These are phyloP conservation scores for Dione vanillae DNA, from an alignment of 2,888 invertebrate genomes.

Conservation along the genomic window DNA sequence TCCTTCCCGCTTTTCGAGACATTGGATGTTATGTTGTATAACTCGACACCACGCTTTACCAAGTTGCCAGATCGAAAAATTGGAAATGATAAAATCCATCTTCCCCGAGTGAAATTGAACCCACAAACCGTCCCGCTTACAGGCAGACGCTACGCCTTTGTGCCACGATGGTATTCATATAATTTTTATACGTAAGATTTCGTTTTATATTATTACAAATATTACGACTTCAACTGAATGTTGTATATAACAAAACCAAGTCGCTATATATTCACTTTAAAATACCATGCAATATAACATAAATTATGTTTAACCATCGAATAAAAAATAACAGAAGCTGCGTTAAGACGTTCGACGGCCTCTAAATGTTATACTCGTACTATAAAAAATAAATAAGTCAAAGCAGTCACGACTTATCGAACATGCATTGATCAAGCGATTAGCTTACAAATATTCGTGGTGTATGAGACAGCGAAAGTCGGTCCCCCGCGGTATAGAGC, in stretches of 20 bases:
- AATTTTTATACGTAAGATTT: too few species aligned
- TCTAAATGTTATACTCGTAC: conserved; percentile 19
- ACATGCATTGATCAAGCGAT: conserved; percentile 23
- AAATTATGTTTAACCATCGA: conserved; percentile 1
- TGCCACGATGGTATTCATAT: too few species aligned
- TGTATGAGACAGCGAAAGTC: conserved; percentile 24
- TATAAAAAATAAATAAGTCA: conserved; percentile 33
- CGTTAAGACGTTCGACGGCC: conserved; percentile 16
- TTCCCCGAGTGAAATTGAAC: too few species aligned
- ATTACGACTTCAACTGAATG: too few species aligned
- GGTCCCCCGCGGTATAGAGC: conserved; percentile 7
- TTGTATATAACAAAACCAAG: too few species aligned
- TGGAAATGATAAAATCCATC: too few species aligned
- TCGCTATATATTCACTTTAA: background rate
- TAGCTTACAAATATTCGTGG: conserved; percentile 21
- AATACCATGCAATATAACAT: background rate
- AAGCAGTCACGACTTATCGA: conserved; percentile 34
- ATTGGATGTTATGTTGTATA: background rate
- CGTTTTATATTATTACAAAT: too few species aligned
- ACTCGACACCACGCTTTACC: too few species aligned
- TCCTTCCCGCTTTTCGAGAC: background rate
- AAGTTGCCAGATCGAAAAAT: too few species aligned
- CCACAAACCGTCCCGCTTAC: too few species aligned
- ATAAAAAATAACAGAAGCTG: conserved; percentile 31
- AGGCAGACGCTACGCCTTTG: too few species aligned